phyloP scores from a whole-genome alignment of 2,113 vertebrate species.

The Isichthys henryi region DNA sequence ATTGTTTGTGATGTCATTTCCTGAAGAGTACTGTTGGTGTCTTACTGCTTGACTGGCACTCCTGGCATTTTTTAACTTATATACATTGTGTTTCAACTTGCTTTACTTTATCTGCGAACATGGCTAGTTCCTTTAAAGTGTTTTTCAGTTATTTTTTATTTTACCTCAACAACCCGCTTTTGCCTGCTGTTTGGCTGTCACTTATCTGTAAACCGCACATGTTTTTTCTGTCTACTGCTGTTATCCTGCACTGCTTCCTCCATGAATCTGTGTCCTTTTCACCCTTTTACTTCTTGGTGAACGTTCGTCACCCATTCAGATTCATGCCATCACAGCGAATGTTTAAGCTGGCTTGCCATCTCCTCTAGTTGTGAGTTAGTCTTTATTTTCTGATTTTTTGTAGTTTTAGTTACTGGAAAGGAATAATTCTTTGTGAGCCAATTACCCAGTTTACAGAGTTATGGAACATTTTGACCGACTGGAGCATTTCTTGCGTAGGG shows the following conservation, averaged over 20 bases:
- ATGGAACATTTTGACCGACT: neutral
- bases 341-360: neutral
- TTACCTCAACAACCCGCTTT: neutral
- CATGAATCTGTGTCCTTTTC: neutral
- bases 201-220: neutral
- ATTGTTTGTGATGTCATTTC: neutral
- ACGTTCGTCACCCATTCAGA: neutral
- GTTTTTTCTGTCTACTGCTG: neutral
- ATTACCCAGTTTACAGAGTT: neutral
- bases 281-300: neutral
- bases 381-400: neutral
- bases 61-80: neutral
- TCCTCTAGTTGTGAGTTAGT: neutral
- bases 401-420: neutral
- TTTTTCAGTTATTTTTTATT: neutral
- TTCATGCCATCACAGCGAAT: neutral
- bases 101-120: neutral
- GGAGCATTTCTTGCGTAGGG: neutral
- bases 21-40: neutral
- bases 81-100: neutral
- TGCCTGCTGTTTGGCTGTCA: neutral
- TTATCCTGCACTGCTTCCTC: neutral
- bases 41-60: neutral
- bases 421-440: neutral
- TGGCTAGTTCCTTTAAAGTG: neutral